Percentiles rank a stretch among this genome's conserved stretches.
These are phyloP conservation scores for Ptilonorhynchus violaceus DNA, from an alignment of 2,113 vertebrate genomes.

Conservation along the genomic window DNA sequence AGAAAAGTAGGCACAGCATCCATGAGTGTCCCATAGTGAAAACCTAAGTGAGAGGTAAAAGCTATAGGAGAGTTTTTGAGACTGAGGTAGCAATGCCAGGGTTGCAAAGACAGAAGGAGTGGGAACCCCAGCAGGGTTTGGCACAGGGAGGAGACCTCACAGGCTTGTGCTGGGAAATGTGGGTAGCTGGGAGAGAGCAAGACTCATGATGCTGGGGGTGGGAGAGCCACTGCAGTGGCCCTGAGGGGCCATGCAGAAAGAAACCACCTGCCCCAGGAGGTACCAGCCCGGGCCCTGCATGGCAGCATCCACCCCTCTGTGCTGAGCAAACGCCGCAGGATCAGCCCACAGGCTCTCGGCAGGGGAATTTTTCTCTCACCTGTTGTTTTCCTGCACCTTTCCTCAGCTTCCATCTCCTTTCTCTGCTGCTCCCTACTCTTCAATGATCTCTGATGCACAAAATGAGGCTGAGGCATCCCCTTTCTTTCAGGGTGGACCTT, in stretches of 20 bases:
- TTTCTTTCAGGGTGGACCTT: not conserved
- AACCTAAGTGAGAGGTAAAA: not conserved
- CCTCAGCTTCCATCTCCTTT: not conserved
- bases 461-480: not conserved
- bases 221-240: not conserved
- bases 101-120: not conserved
- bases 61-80: not conserved
- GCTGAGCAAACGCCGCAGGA: not conserved
- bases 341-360: accelerated
- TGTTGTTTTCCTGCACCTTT: not conserved
- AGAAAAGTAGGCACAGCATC: not conserved
- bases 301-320: not conserved
- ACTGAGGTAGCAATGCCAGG: not conserved
- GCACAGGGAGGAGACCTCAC: not conserved
- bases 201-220: accelerated
- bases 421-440: not conserved
- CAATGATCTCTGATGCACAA: not conserved
- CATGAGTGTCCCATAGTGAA: accelerated
- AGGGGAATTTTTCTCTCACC: not conserved
- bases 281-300: not conserved
- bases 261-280: not conserved
- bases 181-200: not conserved
- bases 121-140: accelerated
- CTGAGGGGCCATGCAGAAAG: accelerated
- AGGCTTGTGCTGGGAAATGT: accelerated